A percentile compares a stretch with the other conserved stretches of the same genome.
These are phyloP conservation scores for Eleutherodactylus coqui DNA, from an alignment of 2,797 vertebrate species.

Conservation along the genomic window DNA sequence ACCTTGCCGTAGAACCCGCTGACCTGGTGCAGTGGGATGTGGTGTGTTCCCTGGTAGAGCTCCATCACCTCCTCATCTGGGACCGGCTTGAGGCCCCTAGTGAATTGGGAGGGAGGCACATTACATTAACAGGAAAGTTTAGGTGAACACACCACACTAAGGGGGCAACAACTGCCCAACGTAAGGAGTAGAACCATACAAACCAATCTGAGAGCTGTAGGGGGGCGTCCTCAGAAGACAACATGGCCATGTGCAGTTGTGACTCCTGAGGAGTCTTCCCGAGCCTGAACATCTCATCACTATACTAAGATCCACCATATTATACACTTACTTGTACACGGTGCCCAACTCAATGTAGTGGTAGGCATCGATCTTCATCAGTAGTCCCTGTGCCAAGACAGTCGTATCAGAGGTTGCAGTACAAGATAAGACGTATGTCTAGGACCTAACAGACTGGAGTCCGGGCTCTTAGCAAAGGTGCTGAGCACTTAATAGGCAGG, in stretches of 20 bases:
- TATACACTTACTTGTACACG: conserved; percentile 79
- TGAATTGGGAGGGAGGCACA: conserved; percentile 35
- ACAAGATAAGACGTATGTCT: not conserved
- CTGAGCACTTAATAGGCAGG: too few relatives aligned
- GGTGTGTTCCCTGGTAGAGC: conserved; percentile 82
- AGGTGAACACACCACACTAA: conserved; percentile 15
- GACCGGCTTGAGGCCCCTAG: conserved; percentile 81
- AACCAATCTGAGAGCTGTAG: not conserved
- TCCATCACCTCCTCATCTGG: conserved; percentile 82
- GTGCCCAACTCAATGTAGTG: conserved; percentile 87
- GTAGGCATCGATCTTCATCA: conserved; percentile 89
- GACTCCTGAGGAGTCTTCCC: too few relatives aligned
- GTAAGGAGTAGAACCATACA: not conserved
- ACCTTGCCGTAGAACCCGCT: conserved; percentile 90
- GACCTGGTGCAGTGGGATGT: conserved; percentile 83
- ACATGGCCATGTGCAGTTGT: not conserved
- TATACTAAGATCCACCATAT: too few relatives aligned
- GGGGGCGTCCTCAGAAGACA: too few relatives aligned
- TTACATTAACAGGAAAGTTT: not conserved
- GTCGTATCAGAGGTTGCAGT: not conserved
- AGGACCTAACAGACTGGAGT: not conserved
- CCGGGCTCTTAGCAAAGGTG: too few relatives aligned
- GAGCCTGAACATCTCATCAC: too few relatives aligned
- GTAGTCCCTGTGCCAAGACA: conserved; percentile 74
- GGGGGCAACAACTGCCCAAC: not conserved